Conservation (phyloP, 2,113 vertebrate species). For the Steatornis caripensis region DNA sequence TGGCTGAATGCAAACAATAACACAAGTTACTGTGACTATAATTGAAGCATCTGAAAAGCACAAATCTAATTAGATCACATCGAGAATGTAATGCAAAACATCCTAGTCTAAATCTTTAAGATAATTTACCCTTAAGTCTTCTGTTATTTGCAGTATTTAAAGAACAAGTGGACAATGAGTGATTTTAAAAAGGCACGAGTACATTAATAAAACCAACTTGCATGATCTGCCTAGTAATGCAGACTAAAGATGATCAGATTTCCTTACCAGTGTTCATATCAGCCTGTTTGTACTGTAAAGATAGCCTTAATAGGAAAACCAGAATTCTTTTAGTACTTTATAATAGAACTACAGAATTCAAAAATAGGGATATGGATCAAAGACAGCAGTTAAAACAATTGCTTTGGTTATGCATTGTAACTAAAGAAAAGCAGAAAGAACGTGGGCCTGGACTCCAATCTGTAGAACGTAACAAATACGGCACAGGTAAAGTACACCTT, state of each 20-base stretch:
- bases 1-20: neutral
- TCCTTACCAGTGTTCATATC: neutral
- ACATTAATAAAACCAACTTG: neutral
- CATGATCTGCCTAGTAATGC: neutral
- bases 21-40: constrained; percentile 3
- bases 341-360: neutral
- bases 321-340: neutral
- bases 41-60: constrained; percentile 17
- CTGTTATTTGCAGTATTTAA: neutral
- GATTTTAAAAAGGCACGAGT: neutral
- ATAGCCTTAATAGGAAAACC: neutral
- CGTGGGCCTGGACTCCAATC: neutral
- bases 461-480: neutral
- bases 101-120: neutral
- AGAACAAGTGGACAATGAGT: neutral
- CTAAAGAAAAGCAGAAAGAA: neutral
- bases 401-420: neutral
- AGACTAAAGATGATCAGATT: neutral
- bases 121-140: neutral
- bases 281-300: neutral
- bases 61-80: neutral
- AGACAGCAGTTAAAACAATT: neutral
- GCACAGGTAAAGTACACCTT: neutral
- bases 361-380: neutral
- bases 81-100: neutral